Evolutionary conservation across 1,140 invertebrate genomes (phyloP).

Genomic region (Pygmarrhopalites habei): DNA sequence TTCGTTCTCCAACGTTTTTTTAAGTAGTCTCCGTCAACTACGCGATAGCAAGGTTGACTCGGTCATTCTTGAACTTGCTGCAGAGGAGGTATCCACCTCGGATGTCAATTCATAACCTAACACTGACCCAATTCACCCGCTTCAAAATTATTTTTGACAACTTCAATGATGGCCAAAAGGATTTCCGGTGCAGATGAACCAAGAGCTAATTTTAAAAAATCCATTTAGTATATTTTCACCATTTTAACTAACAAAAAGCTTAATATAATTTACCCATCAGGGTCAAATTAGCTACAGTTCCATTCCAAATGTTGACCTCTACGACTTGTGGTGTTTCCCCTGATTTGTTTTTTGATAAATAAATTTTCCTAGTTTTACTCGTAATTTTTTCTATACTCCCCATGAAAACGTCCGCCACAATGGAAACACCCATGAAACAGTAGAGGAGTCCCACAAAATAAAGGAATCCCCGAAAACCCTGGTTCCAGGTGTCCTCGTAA

Average conservation of each 20-base stretch:
- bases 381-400: slow-evolving; percentile 60
- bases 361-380: slow-evolving; percentile 51
- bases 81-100: no score
- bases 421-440: slow-evolving; percentile 53
- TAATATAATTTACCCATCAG: no score
- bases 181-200: slow-evolving; percentile 61
- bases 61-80: no score
- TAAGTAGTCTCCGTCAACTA: no score
- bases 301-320: slow-evolving; percentile 51
- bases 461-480: slow-evolving; percentile 45
- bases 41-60: no score
- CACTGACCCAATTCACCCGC: slow-evolving; percentile 55
- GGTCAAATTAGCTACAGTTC: slow-evolving; percentile 61
- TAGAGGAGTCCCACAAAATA: slow-evolving; percentile 54
- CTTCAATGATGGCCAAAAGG: slow-evolving; percentile 56
- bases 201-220: no score
- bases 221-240: no score
- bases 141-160: slow-evolving; percentile 50
- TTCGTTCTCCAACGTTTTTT: no score
- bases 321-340: slow-evolving; percentile 40
- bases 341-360: slow-evolving; percentile 38
- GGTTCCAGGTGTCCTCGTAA: slow-evolving; percentile 52
- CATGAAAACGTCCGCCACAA: slow-evolving; percentile 59
- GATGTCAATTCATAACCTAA: no score
- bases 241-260: no score